phyloP scores from a whole-genome alignment of 2,888 invertebrate species.

The Eurytoma adleriae region DNA sequence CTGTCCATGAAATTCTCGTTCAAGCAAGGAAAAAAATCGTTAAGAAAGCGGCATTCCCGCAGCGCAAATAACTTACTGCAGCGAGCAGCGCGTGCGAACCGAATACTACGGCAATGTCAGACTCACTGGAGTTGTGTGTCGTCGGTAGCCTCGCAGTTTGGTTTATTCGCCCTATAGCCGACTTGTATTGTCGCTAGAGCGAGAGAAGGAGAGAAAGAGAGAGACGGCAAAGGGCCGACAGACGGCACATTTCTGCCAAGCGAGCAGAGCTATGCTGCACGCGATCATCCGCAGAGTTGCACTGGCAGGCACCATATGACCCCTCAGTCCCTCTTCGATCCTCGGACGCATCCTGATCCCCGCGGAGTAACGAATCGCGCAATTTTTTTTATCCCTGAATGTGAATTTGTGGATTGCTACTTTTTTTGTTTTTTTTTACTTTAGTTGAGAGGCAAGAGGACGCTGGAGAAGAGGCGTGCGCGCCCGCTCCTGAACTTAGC shows the following conservation, averaged over 20 bases:
- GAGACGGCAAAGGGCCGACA: conserved; percentile 10
- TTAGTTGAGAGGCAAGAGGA: neutral
- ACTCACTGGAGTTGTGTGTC: conserved; percentile 59
- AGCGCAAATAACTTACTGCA: conserved; percentile 24
- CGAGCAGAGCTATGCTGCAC: conserved; percentile 71
- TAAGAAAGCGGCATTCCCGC: conserved; percentile 7
- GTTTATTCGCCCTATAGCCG: conserved; percentile 42
- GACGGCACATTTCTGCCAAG: conserved; percentile 62
- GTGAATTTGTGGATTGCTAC: neutral
- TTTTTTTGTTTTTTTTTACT: neutral
- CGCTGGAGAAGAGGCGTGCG: neutral
- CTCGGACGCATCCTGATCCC: conserved; percentile 25
- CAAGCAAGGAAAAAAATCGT: neutral
- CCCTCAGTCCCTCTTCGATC: conserved; percentile 24
- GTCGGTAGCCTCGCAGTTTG: conserved; percentile 54
- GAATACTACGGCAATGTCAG: conserved; percentile 27
- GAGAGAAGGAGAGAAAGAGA: conserved; percentile 33
- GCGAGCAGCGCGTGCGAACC: neutral
- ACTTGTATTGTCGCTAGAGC: conserved; percentile 71
- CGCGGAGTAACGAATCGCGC: neutral
- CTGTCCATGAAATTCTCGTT: neutral
- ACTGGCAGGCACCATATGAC: conserved; percentile 64
- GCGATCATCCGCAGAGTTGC: conserved; percentile 67
- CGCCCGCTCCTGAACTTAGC: too few species aligned
- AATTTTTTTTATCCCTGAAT: neutral